These are phyloP conservation scores for Bufo gargarizans DNA, from an alignment of 2,113 vertebrate genomes.

Conservation along the genomic window DNA sequence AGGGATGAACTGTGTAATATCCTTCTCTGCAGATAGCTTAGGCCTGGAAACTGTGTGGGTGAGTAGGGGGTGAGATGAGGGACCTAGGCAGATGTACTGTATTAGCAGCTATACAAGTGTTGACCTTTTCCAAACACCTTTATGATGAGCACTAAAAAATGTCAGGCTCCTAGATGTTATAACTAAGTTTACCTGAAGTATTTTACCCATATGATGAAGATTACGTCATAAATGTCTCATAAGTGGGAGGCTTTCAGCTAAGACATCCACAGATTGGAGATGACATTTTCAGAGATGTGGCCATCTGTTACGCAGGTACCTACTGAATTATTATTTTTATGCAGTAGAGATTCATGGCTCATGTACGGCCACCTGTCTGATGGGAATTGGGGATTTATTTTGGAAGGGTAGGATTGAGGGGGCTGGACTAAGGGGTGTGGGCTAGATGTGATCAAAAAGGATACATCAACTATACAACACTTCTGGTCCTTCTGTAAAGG, in stretches of 20 bases:
- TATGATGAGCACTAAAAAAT: not conserved
- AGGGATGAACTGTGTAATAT: constrained; percentile 32
- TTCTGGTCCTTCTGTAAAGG: too few relatives aligned
- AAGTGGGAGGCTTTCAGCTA: not conserved
- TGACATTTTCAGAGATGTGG: too few relatives aligned
- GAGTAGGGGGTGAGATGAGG: not conserved
- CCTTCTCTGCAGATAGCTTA: constrained; percentile 17
- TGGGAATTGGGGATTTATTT: too few relatives aligned
- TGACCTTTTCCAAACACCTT: not conserved
- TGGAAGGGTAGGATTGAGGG: too few relatives aligned
- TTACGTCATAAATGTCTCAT: not conserved
- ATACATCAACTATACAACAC: too few relatives aligned
- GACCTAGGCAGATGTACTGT: constrained; percentile 22
- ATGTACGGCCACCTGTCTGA: too few relatives aligned
- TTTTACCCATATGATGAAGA: not conserved
- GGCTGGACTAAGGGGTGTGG: too few relatives aligned
- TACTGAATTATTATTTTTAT: too few relatives aligned
- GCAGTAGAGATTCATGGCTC: too few relatives aligned
- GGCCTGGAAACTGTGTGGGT: not conserved
- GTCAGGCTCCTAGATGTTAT: not conserved
- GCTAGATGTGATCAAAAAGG: too few relatives aligned
- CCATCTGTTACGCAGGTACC: too few relatives aligned
- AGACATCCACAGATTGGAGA: not conserved
- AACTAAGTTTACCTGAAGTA: not conserved
- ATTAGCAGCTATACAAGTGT: not conserved